phyloP scores from a whole-genome alignment of 2,113 vertebrate species.

The Aegithalos caudatus region DNA sequence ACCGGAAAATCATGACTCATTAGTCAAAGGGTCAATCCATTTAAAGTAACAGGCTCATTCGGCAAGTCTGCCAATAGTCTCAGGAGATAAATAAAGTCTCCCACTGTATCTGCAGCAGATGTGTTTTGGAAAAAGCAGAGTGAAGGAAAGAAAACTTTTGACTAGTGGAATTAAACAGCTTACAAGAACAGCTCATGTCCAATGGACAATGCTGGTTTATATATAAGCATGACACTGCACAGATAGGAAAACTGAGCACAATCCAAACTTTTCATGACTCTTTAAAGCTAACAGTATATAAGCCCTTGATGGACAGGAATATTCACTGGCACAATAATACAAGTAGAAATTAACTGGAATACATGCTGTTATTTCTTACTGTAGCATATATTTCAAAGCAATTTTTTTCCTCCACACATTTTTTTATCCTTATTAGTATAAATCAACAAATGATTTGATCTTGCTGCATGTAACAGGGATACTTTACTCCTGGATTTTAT shows the following conservation, averaged over 20 bases:
- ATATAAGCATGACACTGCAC: neutral
- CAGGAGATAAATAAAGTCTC: conserved; percentile 6
- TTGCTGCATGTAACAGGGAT: neutral
- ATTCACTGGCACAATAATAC: neutral
- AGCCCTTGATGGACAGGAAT: neutral
- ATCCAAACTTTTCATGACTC: neutral
- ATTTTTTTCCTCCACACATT: no score
- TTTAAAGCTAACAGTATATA: neutral
- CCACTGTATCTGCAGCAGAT: conserved; percentile 4
- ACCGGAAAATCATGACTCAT: neutral
- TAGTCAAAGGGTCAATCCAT: conserved; percentile 37
- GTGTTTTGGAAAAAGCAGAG: neutral
- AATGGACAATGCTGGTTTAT: neutral
- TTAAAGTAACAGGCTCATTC: conserved; percentile 41
- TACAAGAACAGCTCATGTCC: neutral
- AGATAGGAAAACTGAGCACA: neutral
- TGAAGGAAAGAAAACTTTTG: neutral
- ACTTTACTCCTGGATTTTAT: neutral
- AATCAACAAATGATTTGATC: neutral
- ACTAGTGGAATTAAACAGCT: neutral
- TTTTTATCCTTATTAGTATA: neutral
- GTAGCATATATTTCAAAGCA: neutral
- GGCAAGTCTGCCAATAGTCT: conserved; percentile 18
- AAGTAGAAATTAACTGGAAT: neutral
- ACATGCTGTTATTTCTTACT: neutral